Evolutionary conservation across 1,140 invertebrate species (phyloP).

Genomic region (Daktulosphaira vitifoliae): DNA sequence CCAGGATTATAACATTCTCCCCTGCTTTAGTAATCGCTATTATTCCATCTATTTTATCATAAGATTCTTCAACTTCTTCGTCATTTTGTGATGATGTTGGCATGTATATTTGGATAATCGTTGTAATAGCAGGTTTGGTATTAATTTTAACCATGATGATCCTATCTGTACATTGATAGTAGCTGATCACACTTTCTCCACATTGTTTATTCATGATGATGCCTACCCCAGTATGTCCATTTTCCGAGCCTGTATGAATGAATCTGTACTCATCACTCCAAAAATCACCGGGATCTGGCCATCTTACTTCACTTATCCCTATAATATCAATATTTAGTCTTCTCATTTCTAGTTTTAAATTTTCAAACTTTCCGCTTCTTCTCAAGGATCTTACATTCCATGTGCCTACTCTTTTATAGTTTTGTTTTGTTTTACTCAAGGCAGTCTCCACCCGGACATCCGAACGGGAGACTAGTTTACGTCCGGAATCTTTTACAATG

Average conservation of each 20-base stretch:
- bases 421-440: constrained; percentile 4
- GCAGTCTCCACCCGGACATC: constrained; percentile 3
- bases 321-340: too few relatives aligned
- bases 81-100: background rate
- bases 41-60: background rate
- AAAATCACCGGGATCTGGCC: constrained; percentile 33
- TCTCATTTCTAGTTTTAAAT: too few relatives aligned
- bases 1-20: background rate
- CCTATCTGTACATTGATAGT: constrained; percentile 10
- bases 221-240: constrained; percentile 7
- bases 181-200: constrained; percentile 1
- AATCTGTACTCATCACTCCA: constrained; percentile 10
- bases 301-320: too few relatives aligned
- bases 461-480: constrained; percentile 11
- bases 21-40: background rate
- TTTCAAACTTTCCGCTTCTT: too few relatives aligned
- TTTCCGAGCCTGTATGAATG: background rate
- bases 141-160: constrained; percentile 18
- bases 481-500: constrained; percentile 8
- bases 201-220: constrained; percentile 18
- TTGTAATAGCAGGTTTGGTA: constrained; percentile 17
- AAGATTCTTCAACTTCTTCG: background rate
- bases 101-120: constrained; percentile 22
- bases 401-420: too few relatives aligned
- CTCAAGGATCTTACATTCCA: too few relatives aligned